phyloP scores from a whole-genome alignment of 2,113 vertebrate genomes.

The Ahaetulla prasina region DNA sequence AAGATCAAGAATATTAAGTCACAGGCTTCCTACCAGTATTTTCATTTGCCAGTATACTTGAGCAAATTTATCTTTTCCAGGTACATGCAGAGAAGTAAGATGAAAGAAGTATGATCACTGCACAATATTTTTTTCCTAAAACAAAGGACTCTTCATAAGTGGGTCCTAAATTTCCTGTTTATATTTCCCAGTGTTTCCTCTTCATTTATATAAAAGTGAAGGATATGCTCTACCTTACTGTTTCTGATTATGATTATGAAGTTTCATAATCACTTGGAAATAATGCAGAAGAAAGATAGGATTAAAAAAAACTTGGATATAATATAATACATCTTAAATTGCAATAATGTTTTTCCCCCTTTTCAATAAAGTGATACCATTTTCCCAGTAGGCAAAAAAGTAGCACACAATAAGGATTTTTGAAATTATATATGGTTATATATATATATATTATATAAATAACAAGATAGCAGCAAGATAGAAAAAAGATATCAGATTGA shows the following conservation, averaged over 20 bases:
- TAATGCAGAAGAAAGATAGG: too few species aligned
- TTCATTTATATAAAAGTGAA: background rate
- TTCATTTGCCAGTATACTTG: background rate
- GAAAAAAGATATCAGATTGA: background rate
- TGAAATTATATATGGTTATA: too few species aligned
- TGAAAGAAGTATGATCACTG: background rate
- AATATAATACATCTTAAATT: background rate
- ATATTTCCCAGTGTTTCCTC: background rate
- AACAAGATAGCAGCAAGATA: background rate
- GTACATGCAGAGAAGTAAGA: background rate
- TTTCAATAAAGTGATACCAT: background rate
- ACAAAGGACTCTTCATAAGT: background rate
- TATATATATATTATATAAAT: background rate
- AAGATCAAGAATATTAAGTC: background rate
- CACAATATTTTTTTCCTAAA: background rate
- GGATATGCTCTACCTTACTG: background rate
- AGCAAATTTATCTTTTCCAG: background rate
- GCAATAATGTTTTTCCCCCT: background rate
- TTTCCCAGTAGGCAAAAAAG: background rate
- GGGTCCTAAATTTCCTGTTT: background rate
- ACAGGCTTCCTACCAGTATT: background rate
- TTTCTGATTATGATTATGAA: background rate
- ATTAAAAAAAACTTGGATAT: background rate
- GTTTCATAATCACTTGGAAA: background rate
- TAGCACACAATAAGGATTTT: background rate